Percentiles rank a stretch among this genome's conserved stretches.
Evolutionary conservation across 2,797 vertebrate genomes (phyloP).

Genomic region (Mycteria americana): DNA sequence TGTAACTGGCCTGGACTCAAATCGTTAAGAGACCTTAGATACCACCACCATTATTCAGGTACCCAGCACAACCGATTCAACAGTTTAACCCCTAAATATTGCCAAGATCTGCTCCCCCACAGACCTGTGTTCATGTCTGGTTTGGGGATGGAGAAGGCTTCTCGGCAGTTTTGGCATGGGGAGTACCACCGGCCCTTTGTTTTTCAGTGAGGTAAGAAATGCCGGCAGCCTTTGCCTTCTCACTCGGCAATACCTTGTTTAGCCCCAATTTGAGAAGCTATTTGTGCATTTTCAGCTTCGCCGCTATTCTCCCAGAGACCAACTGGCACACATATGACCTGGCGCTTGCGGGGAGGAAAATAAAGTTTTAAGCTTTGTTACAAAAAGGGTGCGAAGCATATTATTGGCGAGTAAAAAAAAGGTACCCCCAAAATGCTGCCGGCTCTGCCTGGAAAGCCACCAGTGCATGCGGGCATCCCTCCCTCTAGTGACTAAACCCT

Average conservation of each 20-base stretch:
- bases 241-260: accelerated
- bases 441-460: not conserved
- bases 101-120: not conserved
- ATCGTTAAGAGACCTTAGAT: no score
- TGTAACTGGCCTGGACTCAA: not conserved
- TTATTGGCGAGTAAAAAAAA: not conserved
- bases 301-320: accelerated
- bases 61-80: not conserved
- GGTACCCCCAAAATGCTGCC: not conserved
- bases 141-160: not conserved
- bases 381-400: not conserved
- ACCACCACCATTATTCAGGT: not conserved
- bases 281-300: not conserved
- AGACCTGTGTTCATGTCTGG: no score
- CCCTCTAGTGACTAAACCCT: slow-evolving; percentile 14
- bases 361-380: not conserved
- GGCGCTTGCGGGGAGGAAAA: no score
- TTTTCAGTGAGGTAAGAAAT: not conserved
- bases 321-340: accelerated
- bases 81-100: not conserved
- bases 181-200: not conserved
- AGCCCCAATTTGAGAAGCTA: not conserved
- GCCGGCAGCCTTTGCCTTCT: not conserved
- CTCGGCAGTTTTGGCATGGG: not conserved
- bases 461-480: not conserved